Evolutionary conservation across 2,113 vertebrate genomes (phyloP).

Genomic region (Cygnus atratus): DNA sequence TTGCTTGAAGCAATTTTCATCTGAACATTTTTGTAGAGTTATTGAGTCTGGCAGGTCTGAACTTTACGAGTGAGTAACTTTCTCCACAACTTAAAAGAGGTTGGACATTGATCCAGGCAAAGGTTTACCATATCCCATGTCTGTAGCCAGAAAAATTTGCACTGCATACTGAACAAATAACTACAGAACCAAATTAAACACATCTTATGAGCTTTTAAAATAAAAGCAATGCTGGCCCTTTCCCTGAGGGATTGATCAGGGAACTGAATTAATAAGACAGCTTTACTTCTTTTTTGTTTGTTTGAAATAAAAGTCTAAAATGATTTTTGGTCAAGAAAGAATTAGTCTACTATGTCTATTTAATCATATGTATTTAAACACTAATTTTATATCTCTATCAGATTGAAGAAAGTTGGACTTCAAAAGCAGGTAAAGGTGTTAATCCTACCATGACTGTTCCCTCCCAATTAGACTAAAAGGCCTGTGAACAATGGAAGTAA

Average conservation of each 20-base stretch:
- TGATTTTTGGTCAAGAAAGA: constrained; percentile 20
- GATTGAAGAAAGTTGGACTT: background rate
- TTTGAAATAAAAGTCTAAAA: constrained; percentile 56
- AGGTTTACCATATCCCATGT: constrained; percentile 86
- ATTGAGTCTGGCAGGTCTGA: constrained; percentile 99
- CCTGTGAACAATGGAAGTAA: background rate
- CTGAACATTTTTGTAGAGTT: constrained; percentile 89
- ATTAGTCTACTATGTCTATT: constrained; percentile 32
- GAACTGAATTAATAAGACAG: constrained; percentile 67
- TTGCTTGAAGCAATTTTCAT: constrained; percentile 96
- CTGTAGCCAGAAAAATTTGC: constrained; percentile 94
- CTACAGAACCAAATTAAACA: constrained; percentile 77
- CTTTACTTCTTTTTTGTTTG: constrained; percentile 12
- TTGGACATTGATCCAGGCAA: constrained; percentile 92
- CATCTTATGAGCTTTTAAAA: constrained; percentile 69
- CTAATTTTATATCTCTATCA: constrained; percentile 34
- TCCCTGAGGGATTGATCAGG: constrained; percentile 46
- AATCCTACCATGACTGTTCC: background rate
- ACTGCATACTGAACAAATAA: constrained; percentile 97
- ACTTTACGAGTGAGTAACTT: constrained; percentile 95
- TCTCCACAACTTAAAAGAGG: constrained; percentile 93
- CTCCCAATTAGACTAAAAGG: background rate
- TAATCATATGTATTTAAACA: constrained; percentile 14
- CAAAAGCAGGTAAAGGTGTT: constrained; percentile 26
- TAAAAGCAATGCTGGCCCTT: constrained; percentile 74